These are phyloP conservation scores for Microctenopoma stevenorrisi DNA, from an alignment of 2,797 vertebrate species.

Conservation along the genomic window DNA sequence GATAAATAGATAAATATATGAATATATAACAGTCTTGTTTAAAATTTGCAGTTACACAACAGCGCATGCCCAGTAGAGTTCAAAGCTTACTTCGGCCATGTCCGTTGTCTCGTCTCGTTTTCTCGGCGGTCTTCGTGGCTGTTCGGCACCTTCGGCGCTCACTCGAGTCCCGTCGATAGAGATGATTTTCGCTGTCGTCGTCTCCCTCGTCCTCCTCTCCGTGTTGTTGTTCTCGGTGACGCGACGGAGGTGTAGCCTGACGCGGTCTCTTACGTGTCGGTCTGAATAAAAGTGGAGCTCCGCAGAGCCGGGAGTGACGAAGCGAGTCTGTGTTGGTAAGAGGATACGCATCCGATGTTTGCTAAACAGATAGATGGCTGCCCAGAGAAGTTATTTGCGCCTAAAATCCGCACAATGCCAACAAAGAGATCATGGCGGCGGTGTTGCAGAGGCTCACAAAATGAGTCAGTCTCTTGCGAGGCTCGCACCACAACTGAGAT, in stretches of 20 bases:
- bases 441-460: conserved; percentile 90
- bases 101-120: conserved; percentile 31
- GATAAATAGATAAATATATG: background rate
- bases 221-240: conserved; percentile 93
- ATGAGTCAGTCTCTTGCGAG: conserved; percentile 77
- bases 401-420: conserved; percentile 80
- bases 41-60: background rate
- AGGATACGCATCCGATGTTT: conserved; percentile 93
- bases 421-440: conserved; percentile 92
- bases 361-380: conserved; percentile 85
- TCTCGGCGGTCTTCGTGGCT: conserved; percentile 56
- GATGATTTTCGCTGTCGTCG: conserved; percentile 81
- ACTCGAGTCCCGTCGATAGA: conserved; percentile 68
- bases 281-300: conserved; percentile 98
- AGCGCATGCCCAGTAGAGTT: conserved; percentile 33
- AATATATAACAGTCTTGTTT: too few relatives aligned
- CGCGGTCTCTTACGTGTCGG: conserved; percentile 99
- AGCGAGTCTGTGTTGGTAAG: conserved; percentile 98
- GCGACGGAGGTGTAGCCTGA: conserved; percentile 99
- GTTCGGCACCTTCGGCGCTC: conserved; percentile 61
- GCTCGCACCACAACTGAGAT: conserved; percentile 76
- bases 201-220: conserved; percentile 82
- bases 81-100: conserved; percentile 46
- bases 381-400: conserved; percentile 68
- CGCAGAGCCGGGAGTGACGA: conserved; percentile 98